A percentile compares a stretch with the other conserved stretches of the same genome.
phyloP scores from a whole-genome alignment of 2,797 vertebrate species.

The Coilia nasus region DNA sequence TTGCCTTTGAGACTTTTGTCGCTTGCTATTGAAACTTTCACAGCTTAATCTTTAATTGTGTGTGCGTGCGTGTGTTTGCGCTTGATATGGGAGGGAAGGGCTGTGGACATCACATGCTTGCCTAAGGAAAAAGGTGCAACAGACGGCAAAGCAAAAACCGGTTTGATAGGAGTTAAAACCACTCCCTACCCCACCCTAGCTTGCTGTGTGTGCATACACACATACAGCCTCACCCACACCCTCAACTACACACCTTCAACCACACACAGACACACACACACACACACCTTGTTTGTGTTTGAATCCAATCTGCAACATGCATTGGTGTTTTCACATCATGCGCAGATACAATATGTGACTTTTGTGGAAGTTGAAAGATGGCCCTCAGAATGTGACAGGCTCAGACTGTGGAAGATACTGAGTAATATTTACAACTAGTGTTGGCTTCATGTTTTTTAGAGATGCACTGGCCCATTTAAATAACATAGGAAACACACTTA shows the following conservation, averaged over 20 bases:
- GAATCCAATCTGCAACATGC: too few species aligned
- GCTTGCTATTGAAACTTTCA: not conserved
- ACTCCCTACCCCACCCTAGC: not conserved
- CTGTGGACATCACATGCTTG: not conserved
- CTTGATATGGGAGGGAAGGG: conserved; percentile 2
- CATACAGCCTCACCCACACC: too few species aligned
- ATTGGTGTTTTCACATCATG: too few species aligned
- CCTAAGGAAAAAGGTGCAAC: not conserved
- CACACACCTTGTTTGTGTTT: not conserved
- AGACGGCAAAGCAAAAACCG: not conserved
- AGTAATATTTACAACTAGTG: not conserved
- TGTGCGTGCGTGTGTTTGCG: conserved; percentile 23
- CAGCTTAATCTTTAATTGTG: not conserved
- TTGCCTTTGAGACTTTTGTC: not conserved
- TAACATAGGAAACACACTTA: not conserved
- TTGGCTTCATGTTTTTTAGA: not conserved
- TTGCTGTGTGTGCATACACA: not conserved
- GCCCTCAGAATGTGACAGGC: too few species aligned
- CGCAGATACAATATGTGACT: too few species aligned
- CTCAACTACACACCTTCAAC: not conserved
- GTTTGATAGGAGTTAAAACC: not conserved
- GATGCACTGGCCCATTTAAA: not conserved
- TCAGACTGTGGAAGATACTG: not conserved
- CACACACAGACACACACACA: not conserved
- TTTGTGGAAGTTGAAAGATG: not conserved